Evolutionary conservation across 2,113 vertebrate genomes (phyloP), one percentile per base, ranked within the genome.

Genomic region (Tragelaphus scriptus): DNA sequence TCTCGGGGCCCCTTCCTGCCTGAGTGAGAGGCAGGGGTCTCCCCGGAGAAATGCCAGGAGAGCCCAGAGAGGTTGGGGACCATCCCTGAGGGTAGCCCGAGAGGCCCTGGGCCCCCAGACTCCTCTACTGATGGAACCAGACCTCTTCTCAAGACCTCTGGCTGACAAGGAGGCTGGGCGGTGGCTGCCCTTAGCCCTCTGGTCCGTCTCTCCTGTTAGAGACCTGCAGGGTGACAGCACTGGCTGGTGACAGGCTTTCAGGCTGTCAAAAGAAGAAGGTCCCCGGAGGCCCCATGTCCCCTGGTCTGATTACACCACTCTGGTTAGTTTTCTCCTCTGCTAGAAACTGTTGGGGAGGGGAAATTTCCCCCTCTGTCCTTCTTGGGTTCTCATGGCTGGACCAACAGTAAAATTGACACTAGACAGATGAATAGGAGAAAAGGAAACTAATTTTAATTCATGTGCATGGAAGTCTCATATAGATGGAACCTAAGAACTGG

Each of bases 121-220:
- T 53, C 51, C 79, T 68, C 59, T 9, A 4, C 11, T 19, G 17
- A 68, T 49, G 25, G 28, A 53, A 32, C 14, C 58, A 63, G 90
- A 47, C 47, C 58, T 14, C 32, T 1, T 63, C 19, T 63, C 14
- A 47, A 81, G 47, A 56, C 19, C 28, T 71, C 44, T 53, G 51
- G 13, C 19, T 17, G 21, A n/a, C 0, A 0, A 44, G 49, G 6
- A 28, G 12, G n/a, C 9, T 3, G 0, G 17, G 40, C 75, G 49
- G 88, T 30, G 5, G 7, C 44, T 58, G 36, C 26, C 68, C 88
- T 21, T 58, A 23, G 9, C 11, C 36, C 15, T 8, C 58, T 2
- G 61, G 47, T 4, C 36, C 26, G 12, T 0, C 36, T 25, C 80
- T 56, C 61, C 80, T n/a, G 26, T 17, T 44, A 25, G 61, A 47